Conservation (phyloP, 2,113 vertebrate genomes). For the Phyllostomus hastatus region DNA sequence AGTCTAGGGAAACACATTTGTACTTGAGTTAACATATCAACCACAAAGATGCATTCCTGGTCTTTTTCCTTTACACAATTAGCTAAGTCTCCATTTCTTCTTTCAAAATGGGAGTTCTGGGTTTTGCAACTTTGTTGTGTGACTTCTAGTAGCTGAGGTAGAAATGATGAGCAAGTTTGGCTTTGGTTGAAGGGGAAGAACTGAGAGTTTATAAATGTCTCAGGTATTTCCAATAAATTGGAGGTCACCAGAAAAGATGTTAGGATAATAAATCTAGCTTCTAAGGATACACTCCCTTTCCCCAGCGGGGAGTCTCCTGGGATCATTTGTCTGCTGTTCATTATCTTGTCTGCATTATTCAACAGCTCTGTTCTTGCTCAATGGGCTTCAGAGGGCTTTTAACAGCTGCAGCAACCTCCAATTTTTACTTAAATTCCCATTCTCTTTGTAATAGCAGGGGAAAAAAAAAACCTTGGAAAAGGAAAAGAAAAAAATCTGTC, state of each 20-base stretch:
- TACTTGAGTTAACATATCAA: not conserved
- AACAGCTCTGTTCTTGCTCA: conserved; percentile 84
- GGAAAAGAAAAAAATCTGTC: conserved; percentile 55
- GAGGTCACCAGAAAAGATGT: conserved; percentile 84
- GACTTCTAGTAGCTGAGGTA: not conserved
- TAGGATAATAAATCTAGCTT: conserved; percentile 86
- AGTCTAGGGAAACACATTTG: not conserved
- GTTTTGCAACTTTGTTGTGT: not conserved
- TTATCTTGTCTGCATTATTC: conserved; percentile 88
- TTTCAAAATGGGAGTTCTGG: not conserved
- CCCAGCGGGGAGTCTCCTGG: conserved; percentile 75
- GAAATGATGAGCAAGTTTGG: conserved; percentile 15
- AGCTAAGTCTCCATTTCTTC: conserved; percentile 13
- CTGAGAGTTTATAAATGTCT: conserved; percentile 80
- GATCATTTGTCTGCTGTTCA: conserved; percentile 84
- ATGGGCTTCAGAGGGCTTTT: conserved; percentile 85
- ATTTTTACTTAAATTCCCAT: conserved; percentile 79
- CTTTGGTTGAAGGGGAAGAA: conserved; percentile 54
- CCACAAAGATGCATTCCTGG: not conserved
- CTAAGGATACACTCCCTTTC: conserved; percentile 81
- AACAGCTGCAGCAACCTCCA: conserved; percentile 83
- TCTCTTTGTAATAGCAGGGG: conserved; percentile 50
- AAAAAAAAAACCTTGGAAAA: not conserved
- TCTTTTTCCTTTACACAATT: not conserved
- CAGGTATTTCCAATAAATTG: conserved; percentile 83